phyloP scores from a whole-genome alignment of 2,888 invertebrate species.

The Epirrhoe alternata region DNA sequence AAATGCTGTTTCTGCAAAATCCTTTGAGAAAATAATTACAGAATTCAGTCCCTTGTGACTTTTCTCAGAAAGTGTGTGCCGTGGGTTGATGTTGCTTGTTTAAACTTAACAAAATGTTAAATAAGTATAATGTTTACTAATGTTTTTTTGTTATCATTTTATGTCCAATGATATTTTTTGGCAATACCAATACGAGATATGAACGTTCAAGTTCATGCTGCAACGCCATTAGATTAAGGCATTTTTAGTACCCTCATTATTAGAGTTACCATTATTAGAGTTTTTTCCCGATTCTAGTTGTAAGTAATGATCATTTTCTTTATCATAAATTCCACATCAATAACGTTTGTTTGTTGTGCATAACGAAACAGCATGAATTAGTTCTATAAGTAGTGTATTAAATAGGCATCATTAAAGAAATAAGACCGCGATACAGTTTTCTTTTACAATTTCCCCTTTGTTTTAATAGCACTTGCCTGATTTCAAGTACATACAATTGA shows the following conservation, averaged over 20 bases:
- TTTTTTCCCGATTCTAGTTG: conserved; percentile 6
- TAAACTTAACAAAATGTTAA: not conserved
- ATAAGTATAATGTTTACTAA: not conserved
- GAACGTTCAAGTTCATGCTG: not conserved
- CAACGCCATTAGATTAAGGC: not conserved
- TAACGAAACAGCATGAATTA: conserved; percentile 50
- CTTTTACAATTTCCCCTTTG: conserved; percentile 46
- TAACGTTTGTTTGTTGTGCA: conserved; percentile 46
- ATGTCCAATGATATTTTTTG: not conserved
- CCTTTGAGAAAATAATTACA: not conserved
- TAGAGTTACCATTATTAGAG: too few relatives aligned
- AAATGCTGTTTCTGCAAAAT: not conserved
- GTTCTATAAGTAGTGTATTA: conserved; percentile 41
- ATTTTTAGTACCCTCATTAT: not conserved
- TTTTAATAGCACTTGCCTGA: conserved; percentile 45
- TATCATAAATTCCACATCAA: conserved; percentile 38
- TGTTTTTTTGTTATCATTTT: not conserved
- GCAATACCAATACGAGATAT: not conserved
- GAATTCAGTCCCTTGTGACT: not conserved
- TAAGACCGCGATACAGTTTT: conserved; percentile 43
- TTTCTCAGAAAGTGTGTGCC: not conserved
- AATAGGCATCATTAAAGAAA: conserved; percentile 44
- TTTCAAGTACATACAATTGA: conserved; percentile 46
- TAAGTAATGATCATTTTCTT: conserved; percentile 15
- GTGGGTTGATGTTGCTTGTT: too few relatives aligned